phyloP scores from a whole-genome alignment of 2,113 vertebrate genomes.

The Notiomystis cincta region DNA sequence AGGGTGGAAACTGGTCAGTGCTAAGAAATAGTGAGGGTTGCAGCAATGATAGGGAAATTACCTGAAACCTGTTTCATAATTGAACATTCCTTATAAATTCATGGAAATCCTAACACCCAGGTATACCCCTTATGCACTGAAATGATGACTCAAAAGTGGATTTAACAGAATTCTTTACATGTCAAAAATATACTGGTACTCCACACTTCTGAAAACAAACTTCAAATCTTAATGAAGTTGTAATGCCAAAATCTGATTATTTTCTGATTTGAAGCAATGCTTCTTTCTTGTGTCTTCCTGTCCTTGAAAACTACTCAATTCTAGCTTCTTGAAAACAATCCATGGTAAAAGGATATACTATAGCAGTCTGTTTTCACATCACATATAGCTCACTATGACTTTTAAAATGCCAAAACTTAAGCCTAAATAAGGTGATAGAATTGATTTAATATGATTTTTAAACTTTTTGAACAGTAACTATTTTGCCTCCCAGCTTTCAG shows the following conservation, averaged over 20 bases:
- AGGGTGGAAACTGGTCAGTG: neutral
- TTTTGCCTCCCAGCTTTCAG: neutral
- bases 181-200: neutral
- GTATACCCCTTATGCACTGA: fast-evolving
- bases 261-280: neutral
- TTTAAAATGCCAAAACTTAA: neutral
- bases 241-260: neutral
- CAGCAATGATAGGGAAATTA: neutral
- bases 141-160: neutral
- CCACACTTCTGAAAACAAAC: neutral
- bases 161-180: neutral
- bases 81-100: neutral
- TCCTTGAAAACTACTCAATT: neutral
- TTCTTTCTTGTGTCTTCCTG: neutral
- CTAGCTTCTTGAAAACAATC: neutral
- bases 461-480: neutral
- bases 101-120: neutral
- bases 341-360: neutral
- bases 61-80: neutral
- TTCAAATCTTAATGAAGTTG: neutral
- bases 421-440: neutral
- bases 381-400: neutral
- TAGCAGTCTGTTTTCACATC: neutral
- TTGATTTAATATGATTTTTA: neutral
- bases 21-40: neutral